These are phyloP conservation scores for Macquaria australasica DNA, from an alignment of 2,113 vertebrate genomes.

Conservation along the genomic window DNA sequence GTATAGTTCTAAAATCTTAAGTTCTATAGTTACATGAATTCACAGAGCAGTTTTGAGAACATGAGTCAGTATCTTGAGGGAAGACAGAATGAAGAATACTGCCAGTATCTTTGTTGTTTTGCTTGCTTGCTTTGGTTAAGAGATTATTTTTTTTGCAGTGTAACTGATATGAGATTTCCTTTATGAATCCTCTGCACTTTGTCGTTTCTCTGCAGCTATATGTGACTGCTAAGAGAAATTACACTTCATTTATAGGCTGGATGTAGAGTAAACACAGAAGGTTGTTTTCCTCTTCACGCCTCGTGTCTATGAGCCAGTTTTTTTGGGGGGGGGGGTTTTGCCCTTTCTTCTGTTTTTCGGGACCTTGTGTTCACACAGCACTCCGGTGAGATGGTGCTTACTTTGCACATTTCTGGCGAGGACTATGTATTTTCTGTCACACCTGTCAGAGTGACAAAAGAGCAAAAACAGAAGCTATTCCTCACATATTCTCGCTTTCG, in stretches of 20 bases:
- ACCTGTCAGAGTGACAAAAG: slow-evolving; percentile 56
- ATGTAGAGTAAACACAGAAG: neutral
- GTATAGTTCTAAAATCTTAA: no score
- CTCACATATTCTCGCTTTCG: neutral
- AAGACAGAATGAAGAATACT: neutral
- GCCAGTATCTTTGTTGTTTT: neutral
- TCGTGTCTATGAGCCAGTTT: neutral
- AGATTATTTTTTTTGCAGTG: neutral
- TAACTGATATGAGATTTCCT: neutral
- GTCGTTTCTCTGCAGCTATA: neutral
- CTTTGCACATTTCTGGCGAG: slow-evolving; percentile 45
- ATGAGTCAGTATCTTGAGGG: neutral
- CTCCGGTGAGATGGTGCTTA: slow-evolving; percentile 38
- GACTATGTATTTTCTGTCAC: slow-evolving; percentile 49
- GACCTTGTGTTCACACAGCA: neutral
- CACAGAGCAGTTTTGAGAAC: neutral
- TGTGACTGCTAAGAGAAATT: neutral
- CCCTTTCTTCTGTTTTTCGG: neutral
- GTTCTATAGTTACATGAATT: neutral
- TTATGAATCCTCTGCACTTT: no score
- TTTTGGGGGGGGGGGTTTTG: neutral
- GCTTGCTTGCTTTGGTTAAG: neutral
- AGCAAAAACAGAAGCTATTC: slow-evolving; percentile 18
- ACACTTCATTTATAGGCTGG: neutral
- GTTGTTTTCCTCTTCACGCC: neutral